Evolutionary conservation across 2,888 invertebrate species (phyloP), one percentile per base, ranked within the genome.

Genomic region (Cecidostiba fungosa): DNA sequence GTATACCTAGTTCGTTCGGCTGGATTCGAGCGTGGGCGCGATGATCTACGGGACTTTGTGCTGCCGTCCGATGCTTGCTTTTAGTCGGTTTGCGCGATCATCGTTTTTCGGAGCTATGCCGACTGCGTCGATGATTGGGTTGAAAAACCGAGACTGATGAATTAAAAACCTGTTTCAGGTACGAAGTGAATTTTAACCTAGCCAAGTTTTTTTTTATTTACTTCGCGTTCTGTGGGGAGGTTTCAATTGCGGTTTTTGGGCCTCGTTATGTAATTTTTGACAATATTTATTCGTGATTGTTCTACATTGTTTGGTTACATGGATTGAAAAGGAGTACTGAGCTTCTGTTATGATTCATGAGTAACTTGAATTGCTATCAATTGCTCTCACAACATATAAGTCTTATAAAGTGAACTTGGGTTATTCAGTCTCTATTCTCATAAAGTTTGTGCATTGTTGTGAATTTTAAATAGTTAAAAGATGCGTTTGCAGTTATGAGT

Each of bases 151-250:
- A 12, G 66, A 29, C 26, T 66, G 29, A 14, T 66, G 1, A 69
- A 74, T 66, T 14, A 23, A 74, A 47, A 39, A 23, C 0, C 54
- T 50, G 43, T 26, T 59, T 70, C 43, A 82, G 69, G 54, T 50
- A 50, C 54, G 19, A n/a, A 54, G 32, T 70, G 43, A 19, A 66
- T 81, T 81, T 85, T 85, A 85, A 85, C 85, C 85, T 85, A 81
- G 19, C 50, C 26, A 32, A 43, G 43, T 1, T 43, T 43, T 19
- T 47, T 54, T 66, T 76, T 26, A 50, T 59, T 80, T 4, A 69
- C 16, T 29, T 54, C 43, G 39, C 69, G 16, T 43, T 66, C 19
- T 62, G 14, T 62, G 47, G 32, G 19, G 5, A 32, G 14, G 8
- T 47, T 73, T 43, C 14, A 8, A 14, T 23, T 73, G 1, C 3